These are phyloP conservation scores for Antheraea mylitta DNA, from an alignment of 1,140 invertebrate species.

Conservation along the genomic window DNA sequence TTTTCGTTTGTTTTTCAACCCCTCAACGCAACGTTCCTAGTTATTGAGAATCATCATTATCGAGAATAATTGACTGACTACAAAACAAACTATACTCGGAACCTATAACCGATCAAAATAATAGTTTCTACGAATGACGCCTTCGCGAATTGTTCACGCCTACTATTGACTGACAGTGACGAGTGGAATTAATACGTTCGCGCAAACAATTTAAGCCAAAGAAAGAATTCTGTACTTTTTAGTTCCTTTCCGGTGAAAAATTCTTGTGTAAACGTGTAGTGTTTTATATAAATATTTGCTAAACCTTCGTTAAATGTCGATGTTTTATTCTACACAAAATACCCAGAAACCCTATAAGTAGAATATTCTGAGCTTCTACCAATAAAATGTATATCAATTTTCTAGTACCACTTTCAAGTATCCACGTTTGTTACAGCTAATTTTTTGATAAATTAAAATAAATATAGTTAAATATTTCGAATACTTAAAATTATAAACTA, in stretches of 20 bases:
- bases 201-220: not conserved
- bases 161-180: not conserved
- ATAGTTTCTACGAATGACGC: constrained; percentile 1
- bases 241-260: not conserved
- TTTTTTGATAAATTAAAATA: no score
- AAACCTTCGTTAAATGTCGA: no score
- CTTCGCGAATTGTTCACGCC: not conserved
- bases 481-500: no score
- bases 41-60: not conserved
- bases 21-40: no score
- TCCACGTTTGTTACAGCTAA: no score
- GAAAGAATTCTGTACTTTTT: not conserved
- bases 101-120: not conserved
- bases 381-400: no score
- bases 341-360: no score
- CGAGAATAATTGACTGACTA: not conserved
- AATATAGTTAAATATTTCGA: no score
- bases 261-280: not conserved
- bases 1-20: not conserved
- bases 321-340: no score
- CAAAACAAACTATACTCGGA: not conserved
- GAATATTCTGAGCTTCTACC: no score
- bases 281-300: not conserved
- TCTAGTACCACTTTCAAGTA: no score
- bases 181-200: not conserved